Percentiles rank a stretch among this genome's conserved stretches.
phyloP scores from a whole-genome alignment of 2,888 invertebrate genomes.

The Epinotia demarniana region DNA sequence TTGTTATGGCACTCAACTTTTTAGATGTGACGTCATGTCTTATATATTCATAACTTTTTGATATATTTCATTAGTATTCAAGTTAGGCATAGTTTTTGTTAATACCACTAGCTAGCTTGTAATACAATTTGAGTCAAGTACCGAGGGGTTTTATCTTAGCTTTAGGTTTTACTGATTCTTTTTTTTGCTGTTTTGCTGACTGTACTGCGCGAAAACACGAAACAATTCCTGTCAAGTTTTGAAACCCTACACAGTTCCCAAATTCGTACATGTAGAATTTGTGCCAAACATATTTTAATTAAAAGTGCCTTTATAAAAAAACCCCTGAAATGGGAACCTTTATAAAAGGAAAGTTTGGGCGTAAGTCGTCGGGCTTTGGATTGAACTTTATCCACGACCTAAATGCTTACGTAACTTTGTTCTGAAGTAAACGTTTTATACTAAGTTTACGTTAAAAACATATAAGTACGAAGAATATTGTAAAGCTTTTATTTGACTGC shows the following conservation, averaged over 20 bases:
- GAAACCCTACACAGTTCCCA: neutral
- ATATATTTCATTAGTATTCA: too few relatives aligned
- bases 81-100: too few relatives aligned
- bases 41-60: too few relatives aligned
- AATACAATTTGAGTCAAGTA: too few relatives aligned
- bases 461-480: neutral
- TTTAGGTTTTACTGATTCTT: neutral
- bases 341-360: conserved; percentile 7
- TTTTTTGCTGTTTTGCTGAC: neutral
- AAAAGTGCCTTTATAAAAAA: conserved; percentile 19
- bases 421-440: conserved; percentile 10
- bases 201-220: neutral
- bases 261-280: neutral
- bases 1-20: too few relatives aligned
- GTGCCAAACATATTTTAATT: neutral
- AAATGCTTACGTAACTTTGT: conserved; percentile 21
- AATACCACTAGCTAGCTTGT: too few relatives aligned
- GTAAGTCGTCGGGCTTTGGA: conserved; percentile 6
- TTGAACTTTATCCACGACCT: conserved; percentile 22
- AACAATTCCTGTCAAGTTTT: too few relatives aligned
- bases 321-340: neutral
- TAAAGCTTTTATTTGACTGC: neutral
- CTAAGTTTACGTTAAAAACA: conserved; percentile 2
- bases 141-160: too few relatives aligned
- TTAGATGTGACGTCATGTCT: too few relatives aligned